Evolutionary conservation across 1,140 invertebrate genomes (phyloP), one percentile per base, ranked within the genome.

Genomic region (roundworm (Caenorhabditis elegans)): DNA sequence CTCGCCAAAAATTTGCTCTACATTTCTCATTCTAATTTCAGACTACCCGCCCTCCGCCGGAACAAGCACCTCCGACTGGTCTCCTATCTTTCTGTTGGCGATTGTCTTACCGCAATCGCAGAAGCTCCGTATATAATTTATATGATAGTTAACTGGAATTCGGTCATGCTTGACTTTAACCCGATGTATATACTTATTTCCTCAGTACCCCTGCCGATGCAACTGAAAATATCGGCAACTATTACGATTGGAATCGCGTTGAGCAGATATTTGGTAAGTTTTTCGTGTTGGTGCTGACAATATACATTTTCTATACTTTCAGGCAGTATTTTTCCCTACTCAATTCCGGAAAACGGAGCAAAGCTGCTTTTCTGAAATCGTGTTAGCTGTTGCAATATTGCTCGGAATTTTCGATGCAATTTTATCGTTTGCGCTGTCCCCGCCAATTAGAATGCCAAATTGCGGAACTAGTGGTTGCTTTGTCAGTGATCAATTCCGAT

Each of bases 161-260:
- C 70, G 19, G 26, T 22, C 17, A 1, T 22, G 22, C 11, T 76
- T 5, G 39, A 46, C 17, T 76, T 47, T n/a, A 15, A 76, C 22
- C 70, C 70, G 11, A 22, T 48, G 4, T 76, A 22, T 4, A 46
- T 76, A 17, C 22, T 76, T 2, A 46, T 76, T 10, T 43, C 70
- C 2, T 76, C 70, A 1, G 26, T 47, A 6, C 39, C 47, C 5
- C 36, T 47, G 3, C 70, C 70, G 0, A 76, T 76, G 11, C 70
- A 76, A 46, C 70, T 76, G 15, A 76, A 76, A 31, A 31, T 46
- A 19, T 47, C 39, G 46, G 39, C 47, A 5, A 76, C 22, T 1
- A 28, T 76, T 5, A 76, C 70, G 1, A 76, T 48, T 76, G 70
- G 39, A 28, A 46, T 76, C 6, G 70, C 70, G 36, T 76, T 76